Base-by-base conservation (phyloP, 2,888 invertebrate species). In the Drosophila flavopinicola region DNA sequence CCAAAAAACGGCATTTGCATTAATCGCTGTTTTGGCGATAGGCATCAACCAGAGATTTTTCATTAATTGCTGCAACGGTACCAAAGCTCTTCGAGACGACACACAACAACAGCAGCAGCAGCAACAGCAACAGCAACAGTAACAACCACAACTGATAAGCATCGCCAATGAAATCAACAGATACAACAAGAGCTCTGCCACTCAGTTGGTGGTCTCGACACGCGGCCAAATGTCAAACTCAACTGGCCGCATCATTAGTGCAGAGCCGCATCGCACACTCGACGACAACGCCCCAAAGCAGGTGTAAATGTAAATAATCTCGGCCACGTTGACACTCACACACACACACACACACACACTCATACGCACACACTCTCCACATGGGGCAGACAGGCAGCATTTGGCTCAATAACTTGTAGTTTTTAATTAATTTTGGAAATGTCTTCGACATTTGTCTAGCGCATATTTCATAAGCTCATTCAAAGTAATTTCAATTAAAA, bases 251-350 rank as follows among this genome's bases (percentile, higher is more conserved):
- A 79, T 83, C 82, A 83, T 83, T 83, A 85, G 82, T 72, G 63
- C 42, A 47, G 45, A 30, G 56, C 17, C 17, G 35, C 35, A 13
- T 64, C 29, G 41, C 32, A 51, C 48, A 33, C 45, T 11, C 42
- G 48, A 49, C 67, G 67, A 67, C 63, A 54, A 54, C 73, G 74
- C 63, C 68, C 49, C 42, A 51, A 39, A 65, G 63, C 83, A 83
- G 86, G 83, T 83, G 86, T 83, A 84, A 86, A 83, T 86, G 78
- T 85, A 79, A 83, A 83, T 84, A 77, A 85, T 85, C 83, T 85
- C 48, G 72, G 49, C 69, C 71, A 79, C 66, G 60, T 82, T 76
- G 74, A 74, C 78, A 74, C 76, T 68, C 24, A 49, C n/a, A 30
- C 37, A 42, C 25, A 33, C 58, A 27, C 30, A 48, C 44, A n/a